These are phyloP conservation scores for Caenorhabditis elegans DNA, from an alignment of 1,140 invertebrate species.

Conservation along the genomic window DNA sequence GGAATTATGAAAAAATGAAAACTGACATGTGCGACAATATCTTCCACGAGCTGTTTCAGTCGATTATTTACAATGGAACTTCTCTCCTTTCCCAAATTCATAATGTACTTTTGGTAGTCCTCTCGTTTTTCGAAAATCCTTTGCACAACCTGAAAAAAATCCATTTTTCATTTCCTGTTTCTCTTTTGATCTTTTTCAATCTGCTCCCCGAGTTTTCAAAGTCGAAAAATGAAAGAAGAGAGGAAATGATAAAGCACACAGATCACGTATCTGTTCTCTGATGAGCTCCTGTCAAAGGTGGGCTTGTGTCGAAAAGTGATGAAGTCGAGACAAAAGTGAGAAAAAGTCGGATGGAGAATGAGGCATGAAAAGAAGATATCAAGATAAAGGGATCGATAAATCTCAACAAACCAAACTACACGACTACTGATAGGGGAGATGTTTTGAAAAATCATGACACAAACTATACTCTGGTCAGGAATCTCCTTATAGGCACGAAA, in stretches of 20 bases:
- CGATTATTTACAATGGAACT: constrained; percentile 52
- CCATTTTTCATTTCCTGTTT: background rate
- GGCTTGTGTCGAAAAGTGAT: background rate
- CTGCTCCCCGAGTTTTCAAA: background rate
- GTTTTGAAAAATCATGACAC: background rate
- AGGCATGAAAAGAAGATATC: background rate
- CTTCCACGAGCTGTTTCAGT: constrained; percentile 58
- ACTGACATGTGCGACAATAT: constrained; percentile 59
- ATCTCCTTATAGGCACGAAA: too few relatives aligned
- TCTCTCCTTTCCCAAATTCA: constrained; percentile 57
- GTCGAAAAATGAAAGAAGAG: constrained; percentile 24
- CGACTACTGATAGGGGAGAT: background rate
- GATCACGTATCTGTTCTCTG: constrained; percentile 9
- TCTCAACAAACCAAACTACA: background rate
- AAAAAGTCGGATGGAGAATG: background rate
- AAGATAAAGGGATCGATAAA: background rate
- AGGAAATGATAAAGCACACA: constrained; percentile 15
- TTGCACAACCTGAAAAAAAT: constrained; percentile 53
- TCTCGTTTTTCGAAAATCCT: constrained; percentile 57
- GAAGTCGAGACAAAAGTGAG: background rate
- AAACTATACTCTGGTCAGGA: background rate
- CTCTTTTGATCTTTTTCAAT: constrained; percentile 13
- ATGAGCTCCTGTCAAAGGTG: background rate
- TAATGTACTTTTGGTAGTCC: constrained; percentile 58
- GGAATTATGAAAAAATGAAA: background rate